Conservation (phyloP, 2,888 invertebrate species). For the Pimpla rufipes region DNA sequence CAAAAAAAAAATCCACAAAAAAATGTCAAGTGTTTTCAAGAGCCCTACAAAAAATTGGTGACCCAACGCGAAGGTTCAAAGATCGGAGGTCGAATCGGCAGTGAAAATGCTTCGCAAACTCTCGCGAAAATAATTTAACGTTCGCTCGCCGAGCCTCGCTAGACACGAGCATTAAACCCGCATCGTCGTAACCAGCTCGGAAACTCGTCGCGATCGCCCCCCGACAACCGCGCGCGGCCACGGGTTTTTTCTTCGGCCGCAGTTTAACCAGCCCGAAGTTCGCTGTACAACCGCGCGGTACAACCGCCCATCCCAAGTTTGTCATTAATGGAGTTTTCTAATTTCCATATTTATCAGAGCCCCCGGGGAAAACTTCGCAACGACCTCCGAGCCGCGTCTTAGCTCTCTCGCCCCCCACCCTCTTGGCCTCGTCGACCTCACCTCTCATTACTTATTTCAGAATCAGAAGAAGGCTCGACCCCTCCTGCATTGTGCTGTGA, state of each 20-base stretch:
- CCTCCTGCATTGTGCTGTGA: constrained; percentile 16
- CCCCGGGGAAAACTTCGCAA: constrained; percentile 64
- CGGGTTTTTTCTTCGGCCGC: constrained; percentile 28
- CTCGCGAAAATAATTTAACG: constrained; percentile 49
- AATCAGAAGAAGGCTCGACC: constrained; percentile 15
- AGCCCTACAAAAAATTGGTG: too few species aligned
- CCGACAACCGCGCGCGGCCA: constrained; percentile 20
- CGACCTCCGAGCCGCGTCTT: constrained; percentile 34
- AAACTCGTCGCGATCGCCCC: constrained; percentile 53
- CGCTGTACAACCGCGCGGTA: constrained; percentile 36
- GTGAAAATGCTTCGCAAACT: too few species aligned
- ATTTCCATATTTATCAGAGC: constrained; percentile 79
- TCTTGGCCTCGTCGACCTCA: background rate
- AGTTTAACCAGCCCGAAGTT: constrained; percentile 56
- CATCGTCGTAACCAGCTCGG: constrained; percentile 21
- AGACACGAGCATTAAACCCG: constrained; percentile 33
- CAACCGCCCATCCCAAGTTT: constrained; percentile 65
- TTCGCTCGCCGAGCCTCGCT: constrained; percentile 15
- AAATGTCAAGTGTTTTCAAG: too few species aligned
- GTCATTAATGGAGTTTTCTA: constrained; percentile 73
- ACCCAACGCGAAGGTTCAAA: too few species aligned
- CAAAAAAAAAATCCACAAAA: too few species aligned
- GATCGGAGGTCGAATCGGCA: too few species aligned
- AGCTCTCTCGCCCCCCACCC: background rate
- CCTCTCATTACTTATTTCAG: constrained; percentile 56